Evolutionary conservation across 2,888 invertebrate genomes (phyloP), one percentile per base, ranked within the genome.

Genomic region (Ormyrus pomaceus): DNA sequence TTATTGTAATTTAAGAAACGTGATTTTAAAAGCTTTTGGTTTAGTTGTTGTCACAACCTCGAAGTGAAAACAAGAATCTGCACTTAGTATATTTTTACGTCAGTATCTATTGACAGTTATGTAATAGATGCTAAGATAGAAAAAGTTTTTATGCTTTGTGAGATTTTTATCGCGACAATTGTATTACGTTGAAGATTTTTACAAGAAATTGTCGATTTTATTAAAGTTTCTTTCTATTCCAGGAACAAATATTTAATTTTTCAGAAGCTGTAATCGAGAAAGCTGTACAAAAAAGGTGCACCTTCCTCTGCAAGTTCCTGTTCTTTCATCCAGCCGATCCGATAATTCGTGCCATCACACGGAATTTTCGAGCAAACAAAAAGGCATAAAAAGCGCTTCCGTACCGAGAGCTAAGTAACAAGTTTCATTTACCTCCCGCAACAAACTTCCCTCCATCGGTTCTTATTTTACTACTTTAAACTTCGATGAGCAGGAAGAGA

Each of bases 371-470:
- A 51, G 46, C 71, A 56, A 61, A 62, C 72, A 45, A 66, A 66
- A 66, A 50, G 56, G 66, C 51, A 55, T 2, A 50, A n/a, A 46
- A 56, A 56, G 45, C 45, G 50, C 61, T 61, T 76, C 19, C 10
- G 45, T 5, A 51, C 34, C 51, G 46, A 0, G 19, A 34, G 69
- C 79, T 79, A 75, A 79, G 79, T 80, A 80, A 75, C 71, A 80
- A 80, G 79, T 80, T 80, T 76, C 79, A 76, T 75, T 80, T 80
- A 76, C 75, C 75, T 71, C 72, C 46, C 50, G 34, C 45, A 55
- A 34, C 7, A 59, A 75, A 75, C 58, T 79, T 69, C 65, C 11
- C 59, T 51, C 45, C 53, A 19, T 58, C 65, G 71, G 19, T 76
- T 80, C 71, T 80, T 75, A 80, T 80, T 80, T 73, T 66, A 19